These are phyloP conservation scores for Nannoperca obscura DNA, from an alignment of 2,797 vertebrate genomes.

Conservation along the genomic window DNA sequence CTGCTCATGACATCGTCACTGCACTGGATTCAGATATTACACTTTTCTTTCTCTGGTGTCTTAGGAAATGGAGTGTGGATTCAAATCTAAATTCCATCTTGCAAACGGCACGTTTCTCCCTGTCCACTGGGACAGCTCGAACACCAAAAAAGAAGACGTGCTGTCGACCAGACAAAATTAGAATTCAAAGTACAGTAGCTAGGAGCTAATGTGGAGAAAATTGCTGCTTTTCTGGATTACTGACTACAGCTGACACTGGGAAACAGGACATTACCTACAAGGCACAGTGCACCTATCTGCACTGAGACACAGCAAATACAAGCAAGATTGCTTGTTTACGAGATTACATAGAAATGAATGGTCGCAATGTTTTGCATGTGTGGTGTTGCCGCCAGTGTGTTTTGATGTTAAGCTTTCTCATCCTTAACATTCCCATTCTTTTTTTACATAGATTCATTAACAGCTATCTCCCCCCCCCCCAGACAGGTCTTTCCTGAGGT, in stretches of 20 bases:
- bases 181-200: constrained; percentile 10
- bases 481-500: constrained; percentile 44
- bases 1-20: not conserved
- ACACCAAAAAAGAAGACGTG: not conserved
- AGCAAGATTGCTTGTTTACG: not conserved
- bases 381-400: not conserved
- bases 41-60: constrained; percentile 22
- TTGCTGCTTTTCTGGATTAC: not conserved
- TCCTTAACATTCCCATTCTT: constrained; percentile 7
- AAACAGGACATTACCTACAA: not conserved
- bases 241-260: not conserved
- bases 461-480: constrained; percentile 41
- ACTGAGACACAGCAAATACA: not conserved
- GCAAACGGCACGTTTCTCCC: constrained; percentile 4
- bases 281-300: not conserved
- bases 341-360: not conserved
- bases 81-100: constrained; percentile 29
- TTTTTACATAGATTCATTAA: constrained; percentile 34
- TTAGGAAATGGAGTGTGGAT: constrained; percentile 23
- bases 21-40: constrained; percentile 26
- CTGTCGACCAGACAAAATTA: constrained; percentile 19
- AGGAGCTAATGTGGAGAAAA: not conserved
- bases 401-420: constrained; percentile 9
- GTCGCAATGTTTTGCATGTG: not conserved
- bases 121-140: not conserved